These are phyloP conservation scores for Diachasma alloeum DNA, from an alignment of 1,140 invertebrate species.

Conservation along the genomic window DNA sequence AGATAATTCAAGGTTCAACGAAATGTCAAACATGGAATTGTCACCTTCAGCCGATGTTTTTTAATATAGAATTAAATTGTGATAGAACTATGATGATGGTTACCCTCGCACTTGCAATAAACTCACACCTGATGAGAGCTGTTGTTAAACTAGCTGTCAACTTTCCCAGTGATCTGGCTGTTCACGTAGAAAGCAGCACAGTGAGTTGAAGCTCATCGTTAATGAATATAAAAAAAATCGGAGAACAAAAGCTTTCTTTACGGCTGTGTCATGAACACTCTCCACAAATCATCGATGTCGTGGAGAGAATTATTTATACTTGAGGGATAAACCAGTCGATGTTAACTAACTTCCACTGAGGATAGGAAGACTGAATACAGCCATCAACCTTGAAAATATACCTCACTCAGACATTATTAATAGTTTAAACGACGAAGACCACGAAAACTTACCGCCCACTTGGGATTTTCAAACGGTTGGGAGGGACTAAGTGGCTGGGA, in stretches of 20 bases:
- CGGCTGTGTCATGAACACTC: neutral
- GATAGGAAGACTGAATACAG: neutral
- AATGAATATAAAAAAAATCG: neutral
- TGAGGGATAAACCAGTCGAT: neutral
- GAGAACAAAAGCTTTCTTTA: neutral
- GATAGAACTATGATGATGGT: neutral
- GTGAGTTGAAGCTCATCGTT: constrained; percentile 13
- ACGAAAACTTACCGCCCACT: constrained; percentile 28
- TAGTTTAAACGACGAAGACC: constrained; percentile 37
- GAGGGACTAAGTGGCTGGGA: neutral
- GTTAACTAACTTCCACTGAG: neutral
- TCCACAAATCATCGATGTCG: neutral
- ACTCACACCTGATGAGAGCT: constrained; percentile 11
- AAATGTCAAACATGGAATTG: no score
- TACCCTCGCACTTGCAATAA: constrained; percentile 15
- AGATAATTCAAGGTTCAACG: no score
- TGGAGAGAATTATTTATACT: neutral
- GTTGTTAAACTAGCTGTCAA: constrained; percentile 15
- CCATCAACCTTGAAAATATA: constrained; percentile 44
- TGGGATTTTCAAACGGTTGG: neutral
- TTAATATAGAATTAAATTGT: neutral
- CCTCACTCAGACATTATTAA: constrained; percentile 42
- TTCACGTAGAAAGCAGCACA: constrained; percentile 11
- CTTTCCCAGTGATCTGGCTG: constrained; percentile 10
- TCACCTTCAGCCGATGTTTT: neutral